These are phyloP conservation scores for Halocynthia roretzi DNA, from an alignment of 23 tunicate genomes.

Conservation along the genomic window DNA sequence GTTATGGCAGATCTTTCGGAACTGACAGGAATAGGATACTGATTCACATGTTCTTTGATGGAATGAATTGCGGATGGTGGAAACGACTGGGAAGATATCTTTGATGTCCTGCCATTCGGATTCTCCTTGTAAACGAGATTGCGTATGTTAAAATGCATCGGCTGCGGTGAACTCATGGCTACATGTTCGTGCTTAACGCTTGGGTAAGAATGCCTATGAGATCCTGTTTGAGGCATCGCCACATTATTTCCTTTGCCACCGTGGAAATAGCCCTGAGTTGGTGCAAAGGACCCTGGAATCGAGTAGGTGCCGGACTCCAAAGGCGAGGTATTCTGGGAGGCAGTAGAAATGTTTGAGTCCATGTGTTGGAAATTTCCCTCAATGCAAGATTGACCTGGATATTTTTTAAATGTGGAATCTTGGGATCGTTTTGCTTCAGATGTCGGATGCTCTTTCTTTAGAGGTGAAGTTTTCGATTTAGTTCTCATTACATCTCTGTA, in stretches of 20 bases:
- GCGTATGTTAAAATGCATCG: constrained; percentile 67
- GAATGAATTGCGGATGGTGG: too few species aligned
- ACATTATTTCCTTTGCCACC: background rate
- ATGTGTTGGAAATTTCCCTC: background rate
- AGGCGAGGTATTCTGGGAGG: background rate
- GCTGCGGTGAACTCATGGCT: constrained; percentile 9
- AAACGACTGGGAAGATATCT: too few species aligned
- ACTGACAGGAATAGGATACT: too few species aligned
- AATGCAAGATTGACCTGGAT: background rate
- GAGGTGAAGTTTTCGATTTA: constrained; percentile 21
- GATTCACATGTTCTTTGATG: too few species aligned
- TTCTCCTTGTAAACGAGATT: constrained; percentile 68
- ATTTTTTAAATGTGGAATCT: background rate
- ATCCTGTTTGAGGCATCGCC: background rate
- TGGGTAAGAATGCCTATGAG: constrained; percentile 1
- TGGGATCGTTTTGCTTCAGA: constrained; percentile 6
- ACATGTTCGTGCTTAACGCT: background rate
- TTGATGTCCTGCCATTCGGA: background rate
- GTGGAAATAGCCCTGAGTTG: background rate
- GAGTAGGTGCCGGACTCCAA: background rate
- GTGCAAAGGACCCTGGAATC: constrained; percentile 19
- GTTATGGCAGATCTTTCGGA: too few species aligned
- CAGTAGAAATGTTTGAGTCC: background rate
- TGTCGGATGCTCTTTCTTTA: constrained; percentile 5
- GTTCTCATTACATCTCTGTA: constrained; percentile 41